Conservation (phyloP, 1,140 invertebrate species). For the Carposina sasakii region DNA sequence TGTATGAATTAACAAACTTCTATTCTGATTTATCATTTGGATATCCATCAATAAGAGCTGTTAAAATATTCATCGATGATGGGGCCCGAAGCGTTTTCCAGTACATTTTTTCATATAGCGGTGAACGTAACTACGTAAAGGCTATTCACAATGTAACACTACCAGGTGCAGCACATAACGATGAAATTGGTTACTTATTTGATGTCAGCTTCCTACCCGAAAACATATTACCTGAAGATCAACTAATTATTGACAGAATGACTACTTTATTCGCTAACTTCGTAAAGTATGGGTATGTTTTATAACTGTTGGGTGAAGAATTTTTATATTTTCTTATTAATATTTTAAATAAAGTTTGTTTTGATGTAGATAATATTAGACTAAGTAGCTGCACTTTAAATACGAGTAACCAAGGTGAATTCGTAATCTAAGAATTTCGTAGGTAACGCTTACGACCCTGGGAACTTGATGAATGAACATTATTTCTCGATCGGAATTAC, state of each 20-base stretch:
- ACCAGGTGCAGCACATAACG: constrained; percentile 24
- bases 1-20: constrained; percentile 18
- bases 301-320: not conserved
- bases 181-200: constrained; percentile 37
- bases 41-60: constrained; percentile 23
- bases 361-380: not conserved
- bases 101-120: constrained; percentile 32
- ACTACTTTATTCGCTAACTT: constrained; percentile 36
- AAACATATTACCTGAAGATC: constrained; percentile 17
- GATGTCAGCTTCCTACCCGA: constrained; percentile 23
- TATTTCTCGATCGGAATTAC: no score
- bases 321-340: not conserved
- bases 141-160: constrained; percentile 22
- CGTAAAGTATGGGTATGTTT: constrained; percentile 34
- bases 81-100: constrained; percentile 22
- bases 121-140: constrained; percentile 29
- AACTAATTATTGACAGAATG: constrained; percentile 25
- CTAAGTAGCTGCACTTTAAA: no score
- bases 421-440: no score
- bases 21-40: constrained; percentile 28
- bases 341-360: not conserved
- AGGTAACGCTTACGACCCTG: no score
- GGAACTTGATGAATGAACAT: no score
- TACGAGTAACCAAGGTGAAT: no score
- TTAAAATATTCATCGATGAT: constrained; percentile 23